A percentile compares a stretch with the other conserved stretches of the same genome.
phyloP scores from a whole-genome alignment of 1,140 invertebrate genomes.

The Drosophila gunungcola region DNA sequence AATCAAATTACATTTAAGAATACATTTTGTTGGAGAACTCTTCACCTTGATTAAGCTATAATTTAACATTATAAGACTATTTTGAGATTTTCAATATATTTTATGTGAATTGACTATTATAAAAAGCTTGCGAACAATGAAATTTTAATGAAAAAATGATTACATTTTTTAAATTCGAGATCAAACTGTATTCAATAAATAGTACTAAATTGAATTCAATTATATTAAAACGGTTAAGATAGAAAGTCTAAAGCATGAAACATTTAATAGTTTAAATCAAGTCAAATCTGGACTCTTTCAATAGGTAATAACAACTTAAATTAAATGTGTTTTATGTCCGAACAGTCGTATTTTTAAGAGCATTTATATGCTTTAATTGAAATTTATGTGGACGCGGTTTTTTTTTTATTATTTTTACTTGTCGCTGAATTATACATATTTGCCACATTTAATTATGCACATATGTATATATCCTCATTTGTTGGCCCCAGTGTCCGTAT shows the following conservation, averaged over 20 bases:
- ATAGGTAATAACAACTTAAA: neutral
- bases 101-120: too few relatives aligned
- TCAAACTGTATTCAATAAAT: too few relatives aligned
- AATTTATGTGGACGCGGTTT: constrained; percentile 1
- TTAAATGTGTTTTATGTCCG: constrained; percentile 1
- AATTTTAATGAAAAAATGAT: too few relatives aligned
- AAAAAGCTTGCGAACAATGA: too few relatives aligned
- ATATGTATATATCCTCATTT: constrained; percentile 12
- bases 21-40: too few relatives aligned
- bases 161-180: neutral
- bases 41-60: too few relatives aligned
- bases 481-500: constrained; percentile 4
- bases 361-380: constrained; percentile 15
- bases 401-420: constrained; percentile 14
- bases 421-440: constrained; percentile 24
- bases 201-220: neutral
- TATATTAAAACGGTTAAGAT: neutral
- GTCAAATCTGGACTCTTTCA: neutral
- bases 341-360: constrained; percentile 5
- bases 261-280: neutral
- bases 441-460: constrained; percentile 63
- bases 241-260: neutral
- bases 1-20: too few relatives aligned
- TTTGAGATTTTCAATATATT: too few relatives aligned
- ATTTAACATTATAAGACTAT: too few relatives aligned